Conservation (phyloP, 2,888 invertebrate species). For the Caenorhabditis afra region DNA sequence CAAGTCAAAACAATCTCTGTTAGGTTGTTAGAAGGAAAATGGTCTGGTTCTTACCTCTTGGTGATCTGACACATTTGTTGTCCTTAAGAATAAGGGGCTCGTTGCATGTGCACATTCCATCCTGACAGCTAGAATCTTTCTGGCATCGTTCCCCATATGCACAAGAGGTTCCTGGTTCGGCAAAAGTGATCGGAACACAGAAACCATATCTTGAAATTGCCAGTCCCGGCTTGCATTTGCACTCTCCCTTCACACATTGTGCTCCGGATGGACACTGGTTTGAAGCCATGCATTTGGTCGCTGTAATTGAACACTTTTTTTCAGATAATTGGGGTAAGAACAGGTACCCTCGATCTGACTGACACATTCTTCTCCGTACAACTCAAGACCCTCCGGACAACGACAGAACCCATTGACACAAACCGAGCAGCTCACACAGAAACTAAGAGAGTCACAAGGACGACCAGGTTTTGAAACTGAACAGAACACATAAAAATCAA, state of each 20-base stretch:
- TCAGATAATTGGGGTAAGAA: not conserved
- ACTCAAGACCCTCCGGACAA: conserved; percentile 71
- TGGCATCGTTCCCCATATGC: conserved; percentile 69
- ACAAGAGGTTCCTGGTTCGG: conserved; percentile 72
- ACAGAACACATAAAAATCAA: conserved; percentile 15
- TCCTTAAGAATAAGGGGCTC: conserved; percentile 61
- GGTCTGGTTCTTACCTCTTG: conserved; percentile 43
- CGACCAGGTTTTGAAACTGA: conserved; percentile 72
- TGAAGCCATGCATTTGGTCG: conserved; percentile 68
- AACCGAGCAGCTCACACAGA: conserved; percentile 71
- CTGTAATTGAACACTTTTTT: conserved; percentile 44
- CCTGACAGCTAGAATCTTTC: conserved; percentile 69
- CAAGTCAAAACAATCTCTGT: not conserved
- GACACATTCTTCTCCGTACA: conserved; percentile 67
- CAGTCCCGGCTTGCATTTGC: conserved; percentile 70
- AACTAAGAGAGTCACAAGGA: conserved; percentile 65
- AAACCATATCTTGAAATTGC: conserved; percentile 70
- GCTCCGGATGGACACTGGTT: conserved; percentile 75
- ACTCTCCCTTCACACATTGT: conserved; percentile 71
- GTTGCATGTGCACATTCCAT: conserved; percentile 71
- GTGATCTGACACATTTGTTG: conserved; percentile 63
- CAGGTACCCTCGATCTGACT: conserved; percentile 67
- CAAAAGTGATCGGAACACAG: conserved; percentile 71
- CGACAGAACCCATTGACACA: conserved; percentile 72
- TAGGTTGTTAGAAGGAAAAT: not conserved